These are phyloP conservation scores for Lepidochrysops patricia DNA, from an alignment of 2,888 invertebrate species.

Conservation along the genomic window DNA sequence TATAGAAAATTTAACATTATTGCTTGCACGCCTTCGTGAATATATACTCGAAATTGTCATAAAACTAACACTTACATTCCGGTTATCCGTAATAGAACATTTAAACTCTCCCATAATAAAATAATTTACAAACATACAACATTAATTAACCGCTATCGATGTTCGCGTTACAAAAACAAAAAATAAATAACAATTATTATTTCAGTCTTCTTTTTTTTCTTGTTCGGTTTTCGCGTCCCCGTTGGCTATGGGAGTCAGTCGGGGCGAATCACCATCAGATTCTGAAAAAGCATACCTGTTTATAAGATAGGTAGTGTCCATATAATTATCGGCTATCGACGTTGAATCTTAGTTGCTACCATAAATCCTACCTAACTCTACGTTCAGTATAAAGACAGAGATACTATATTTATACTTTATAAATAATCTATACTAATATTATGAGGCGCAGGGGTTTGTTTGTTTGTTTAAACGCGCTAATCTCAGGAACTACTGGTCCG, in stretches of 20 bases:
- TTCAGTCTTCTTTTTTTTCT: slow-evolving; percentile 68
- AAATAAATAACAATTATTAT: slow-evolving; percentile 21
- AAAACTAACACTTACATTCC: background rate
- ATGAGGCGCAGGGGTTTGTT: too few species aligned
- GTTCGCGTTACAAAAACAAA: slow-evolving; percentile 16
- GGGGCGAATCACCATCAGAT: slow-evolving; percentile 41
- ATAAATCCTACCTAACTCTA: too few species aligned
- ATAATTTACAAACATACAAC: slow-evolving; percentile 15
- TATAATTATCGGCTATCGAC: too few species aligned
- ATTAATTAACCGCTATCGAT: slow-evolving; percentile 18
- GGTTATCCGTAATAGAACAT: slow-evolving; percentile 4
- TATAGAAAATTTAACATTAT: background rate
- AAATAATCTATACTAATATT: too few species aligned
- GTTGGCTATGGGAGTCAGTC: slow-evolving; percentile 44
- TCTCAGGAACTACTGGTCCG: too few species aligned
- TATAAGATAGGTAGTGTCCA: too few species aligned
- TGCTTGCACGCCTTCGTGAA: background rate
- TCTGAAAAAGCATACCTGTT: too few species aligned
- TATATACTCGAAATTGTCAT: slow-evolving; percentile 3
- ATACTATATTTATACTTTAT: too few species aligned
- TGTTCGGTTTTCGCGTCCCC: slow-evolving; percentile 42
- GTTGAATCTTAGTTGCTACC: too few species aligned
- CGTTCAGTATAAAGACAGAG: too few species aligned
- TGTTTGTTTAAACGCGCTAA: too few species aligned
- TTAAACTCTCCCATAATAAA: slow-evolving; percentile 15